phyloP scores from a whole-genome alignment of 2,797 vertebrate genomes.

The Diplodus puntazzo region DNA sequence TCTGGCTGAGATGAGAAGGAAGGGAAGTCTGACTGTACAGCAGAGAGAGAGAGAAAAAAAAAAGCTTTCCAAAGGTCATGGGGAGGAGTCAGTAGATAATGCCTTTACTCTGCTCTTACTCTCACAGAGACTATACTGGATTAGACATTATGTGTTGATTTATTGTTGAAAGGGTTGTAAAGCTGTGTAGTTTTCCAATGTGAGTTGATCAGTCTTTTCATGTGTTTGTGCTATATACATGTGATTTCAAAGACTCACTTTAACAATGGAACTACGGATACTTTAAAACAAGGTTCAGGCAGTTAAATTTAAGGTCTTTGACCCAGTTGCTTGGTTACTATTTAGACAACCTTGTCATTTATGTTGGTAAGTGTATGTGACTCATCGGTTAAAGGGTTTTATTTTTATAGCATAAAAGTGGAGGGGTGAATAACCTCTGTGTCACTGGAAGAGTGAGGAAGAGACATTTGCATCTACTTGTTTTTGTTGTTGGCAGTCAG shows the following conservation, averaged over 20 bases:
- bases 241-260: not conserved
- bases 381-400: conserved; percentile 69
- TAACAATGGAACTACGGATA: conserved; percentile 3
- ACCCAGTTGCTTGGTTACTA: conserved; percentile 85
- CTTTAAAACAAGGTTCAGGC: conserved; percentile 51
- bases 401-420: conserved; percentile 46
- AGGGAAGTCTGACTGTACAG: not conserved
- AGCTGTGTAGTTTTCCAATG: not conserved
- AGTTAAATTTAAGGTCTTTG: conserved; percentile 77
- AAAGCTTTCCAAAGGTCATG: conserved; percentile 73
- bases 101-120: not conserved
- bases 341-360: conserved; percentile 71
- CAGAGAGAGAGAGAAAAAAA: not conserved
- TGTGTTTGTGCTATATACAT: not conserved
- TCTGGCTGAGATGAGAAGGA: conserved; percentile 26
- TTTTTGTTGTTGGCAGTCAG: not conserved
- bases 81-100: conserved; percentile 72
- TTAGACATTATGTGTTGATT: not conserved
- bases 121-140: not conserved
- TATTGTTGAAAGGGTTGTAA: not conserved
- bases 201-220: not conserved
- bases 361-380: conserved; percentile 57
- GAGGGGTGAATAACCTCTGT: conserved; percentile 42
- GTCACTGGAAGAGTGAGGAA: conserved; percentile 4
- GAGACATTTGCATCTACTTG: not conserved